A percentile compares a stretch with the other conserved stretches of the same genome.
Conservation (phyloP, 2,888 invertebrate genomes). For the Drosophila robusta region DNA sequence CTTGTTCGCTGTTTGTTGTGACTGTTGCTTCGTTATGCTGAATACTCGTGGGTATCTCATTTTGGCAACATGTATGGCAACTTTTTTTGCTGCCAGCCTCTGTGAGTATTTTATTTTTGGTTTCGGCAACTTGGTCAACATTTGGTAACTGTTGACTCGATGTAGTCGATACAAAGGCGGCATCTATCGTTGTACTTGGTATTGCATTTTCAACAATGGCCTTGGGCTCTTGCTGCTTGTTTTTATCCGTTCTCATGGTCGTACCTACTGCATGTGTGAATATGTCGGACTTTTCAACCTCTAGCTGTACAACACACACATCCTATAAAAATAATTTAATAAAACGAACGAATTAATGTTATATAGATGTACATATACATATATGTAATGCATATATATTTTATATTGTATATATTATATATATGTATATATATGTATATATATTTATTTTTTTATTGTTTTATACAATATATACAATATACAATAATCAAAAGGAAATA, state of each 20-base stretch:
- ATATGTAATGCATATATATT: too few species aligned
- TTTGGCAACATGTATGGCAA: slow-evolving; percentile 67
- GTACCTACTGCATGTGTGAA: slow-evolving; percentile 28
- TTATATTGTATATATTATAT: too few species aligned
- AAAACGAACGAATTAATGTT: background rate
- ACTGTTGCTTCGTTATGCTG: slow-evolving; percentile 59
- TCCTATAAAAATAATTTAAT: slow-evolving; percentile 47
- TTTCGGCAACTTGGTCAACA: slow-evolving; percentile 21
- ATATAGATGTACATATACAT: too few species aligned
- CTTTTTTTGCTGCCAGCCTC: slow-evolving; percentile 43
- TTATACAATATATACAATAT: too few species aligned
- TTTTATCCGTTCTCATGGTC: slow-evolving; percentile 14
- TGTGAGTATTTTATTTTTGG: slow-evolving; percentile 23
- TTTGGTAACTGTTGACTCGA: slow-evolving; percentile 26
- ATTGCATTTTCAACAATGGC: slow-evolving; percentile 26
- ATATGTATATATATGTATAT: too few species aligned
- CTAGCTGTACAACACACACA: slow-evolving; percentile 16
- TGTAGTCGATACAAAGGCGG: slow-evolving; percentile 14
- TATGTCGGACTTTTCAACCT: slow-evolving; percentile 21
- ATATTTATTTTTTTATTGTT: too few species aligned
- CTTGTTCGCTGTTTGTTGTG: slow-evolving; percentile 77
- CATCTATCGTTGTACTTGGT: slow-evolving; percentile 14
- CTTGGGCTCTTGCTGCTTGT: slow-evolving; percentile 25
- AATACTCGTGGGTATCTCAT: slow-evolving; percentile 34
- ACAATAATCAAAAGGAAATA: too few species aligned